These are phyloP conservation scores for Sericinus montela DNA, from an alignment of 2,888 invertebrate genomes.

Conservation along the genomic window DNA sequence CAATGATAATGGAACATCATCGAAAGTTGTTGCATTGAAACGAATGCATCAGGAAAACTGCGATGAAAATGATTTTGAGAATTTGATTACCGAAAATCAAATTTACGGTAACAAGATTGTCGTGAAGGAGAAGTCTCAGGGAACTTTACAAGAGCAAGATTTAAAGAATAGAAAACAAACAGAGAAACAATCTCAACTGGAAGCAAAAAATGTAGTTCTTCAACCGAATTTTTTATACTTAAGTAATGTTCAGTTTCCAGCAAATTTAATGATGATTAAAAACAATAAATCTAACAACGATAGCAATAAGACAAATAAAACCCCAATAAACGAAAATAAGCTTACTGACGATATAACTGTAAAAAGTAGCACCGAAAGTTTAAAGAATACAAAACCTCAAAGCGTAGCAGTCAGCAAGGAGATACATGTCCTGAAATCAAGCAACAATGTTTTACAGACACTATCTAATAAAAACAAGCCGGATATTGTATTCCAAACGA, in stretches of 20 bases:
- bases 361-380: slow-evolving; percentile 30
- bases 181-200: slow-evolving; percentile 43
- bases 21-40: slow-evolving; percentile 71
- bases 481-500: slow-evolving; percentile 48
- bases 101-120: slow-evolving; percentile 78
- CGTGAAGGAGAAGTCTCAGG: slow-evolving; percentile 75
- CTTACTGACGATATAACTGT: slow-evolving; percentile 21
- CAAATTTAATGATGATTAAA: slow-evolving; percentile 71
- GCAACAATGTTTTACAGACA: slow-evolving; percentile 50
- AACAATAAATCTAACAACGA: slow-evolving; percentile 51
- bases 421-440: slow-evolving; percentile 51
- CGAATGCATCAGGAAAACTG: slow-evolving; percentile 69
- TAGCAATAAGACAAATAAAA: slow-evolving; percentile 37
- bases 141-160: slow-evolving; percentile 61
- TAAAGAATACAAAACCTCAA: slow-evolving; percentile 35
- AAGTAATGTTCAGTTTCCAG: slow-evolving; percentile 66
- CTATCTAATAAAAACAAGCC: slow-evolving; percentile 46
- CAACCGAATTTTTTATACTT: slow-evolving; percentile 70
- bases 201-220: slow-evolving; percentile 57
- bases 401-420: slow-evolving; percentile 42
- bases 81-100: slow-evolving; percentile 76
- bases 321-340: slow-evolving; percentile 48
- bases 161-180: slow-evolving; percentile 44
- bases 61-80: slow-evolving; percentile 76
- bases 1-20: slow-evolving; percentile 46